Base-by-base conservation (phyloP, 2,888 invertebrate species). In the Selenia dentaria region DNA sequence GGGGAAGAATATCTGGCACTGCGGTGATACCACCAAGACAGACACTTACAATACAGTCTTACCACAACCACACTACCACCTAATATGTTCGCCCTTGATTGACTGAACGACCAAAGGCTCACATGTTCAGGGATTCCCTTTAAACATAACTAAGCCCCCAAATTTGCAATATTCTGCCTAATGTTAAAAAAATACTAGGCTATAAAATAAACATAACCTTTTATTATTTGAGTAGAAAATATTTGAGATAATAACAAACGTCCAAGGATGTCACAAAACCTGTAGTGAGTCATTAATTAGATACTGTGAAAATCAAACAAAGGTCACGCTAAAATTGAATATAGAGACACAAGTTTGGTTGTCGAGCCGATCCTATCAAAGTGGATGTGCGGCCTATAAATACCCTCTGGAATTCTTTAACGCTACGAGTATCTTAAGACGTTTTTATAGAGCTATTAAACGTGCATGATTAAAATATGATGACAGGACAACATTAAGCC, bases 181-280 rank as follows among this genome's bases (percentile, higher is more conserved):
- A n/a, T n/a, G n/a, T n/a, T n/a, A n/a, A n/a, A n/a, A n/a, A n/a
- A n/a, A n/a, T n/a, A n/a, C n/a, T n/a, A n/a, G n/a, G n/a, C n/a
- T n/a, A n/a, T n/a, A n/a, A n/a, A n/a, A n/a, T n/a, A n/a, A n/a
- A n/a, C n/a, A n/a, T n/a, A 16, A 16, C 16, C 16, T 16, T 16
- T 16, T 3, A 2, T 4, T 16, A 16, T 16, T 3, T 16, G 16
- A 3, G 16, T 3, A 16, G 2, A 16, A 16, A 3, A 16, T 16
- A 16, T 16, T 16, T 16, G 16, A 2, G 16, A 16, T 16, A 16
- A 3, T 4, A 16, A 16, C 16, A 16, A 64, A 60, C 54, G 57
- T 64, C 65, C 79, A 83, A 83, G 80, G 80, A 70, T 79, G 71
- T 73, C 70, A 71, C 70, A 67, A 61, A 63, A 65, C 42, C 26